Evolutionary conservation across 2,113 vertebrate species (phyloP).

Genomic region (Epinephelus moara): DNA sequence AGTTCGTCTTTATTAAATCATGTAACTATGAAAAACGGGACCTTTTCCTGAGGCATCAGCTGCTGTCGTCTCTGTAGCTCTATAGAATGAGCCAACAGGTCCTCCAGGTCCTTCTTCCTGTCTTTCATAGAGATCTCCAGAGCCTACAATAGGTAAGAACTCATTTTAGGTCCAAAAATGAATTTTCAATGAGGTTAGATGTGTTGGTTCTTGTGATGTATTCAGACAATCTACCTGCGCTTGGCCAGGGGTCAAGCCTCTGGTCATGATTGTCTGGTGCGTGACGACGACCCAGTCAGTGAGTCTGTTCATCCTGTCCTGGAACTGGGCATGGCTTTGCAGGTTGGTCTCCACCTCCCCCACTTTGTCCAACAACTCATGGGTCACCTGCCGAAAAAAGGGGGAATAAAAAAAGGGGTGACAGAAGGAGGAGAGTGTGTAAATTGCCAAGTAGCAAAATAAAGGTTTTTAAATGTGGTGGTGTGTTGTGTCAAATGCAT

Average conservation of each 20-base stretch:
- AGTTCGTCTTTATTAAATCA: slow-evolving; percentile 32
- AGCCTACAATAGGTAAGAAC: slow-evolving; percentile 60
- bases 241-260: slow-evolving; percentile 72
- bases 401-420: too few species aligned
- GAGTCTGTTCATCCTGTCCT: slow-evolving; percentile 81
- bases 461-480: too few species aligned
- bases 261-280: slow-evolving; percentile 77
- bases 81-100: slow-evolving; percentile 81
- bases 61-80: slow-evolving; percentile 85
- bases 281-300: slow-evolving; percentile 81
- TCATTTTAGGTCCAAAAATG: neutral
- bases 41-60: slow-evolving; percentile 85
- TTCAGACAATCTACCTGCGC: slow-evolving; percentile 75
- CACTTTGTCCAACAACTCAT: slow-evolving; percentile 87
- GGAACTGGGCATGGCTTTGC: slow-evolving; percentile 81
- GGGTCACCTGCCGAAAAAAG: slow-evolving; percentile 80
- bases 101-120: slow-evolving; percentile 83
- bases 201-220: neutral
- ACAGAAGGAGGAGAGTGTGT: neutral
- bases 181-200: neutral
- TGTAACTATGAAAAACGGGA: slow-evolving; percentile 40
- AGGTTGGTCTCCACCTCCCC: slow-evolving; percentile 85
- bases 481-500: too few species aligned
- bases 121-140: slow-evolving; percentile 83
- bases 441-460: too few species aligned